A percentile compares a stretch with the other conserved stretches of the same genome.
Evolutionary conservation across 2,797 vertebrate species (phyloP).

Genomic region (Microctenopoma lineatum): DNA sequence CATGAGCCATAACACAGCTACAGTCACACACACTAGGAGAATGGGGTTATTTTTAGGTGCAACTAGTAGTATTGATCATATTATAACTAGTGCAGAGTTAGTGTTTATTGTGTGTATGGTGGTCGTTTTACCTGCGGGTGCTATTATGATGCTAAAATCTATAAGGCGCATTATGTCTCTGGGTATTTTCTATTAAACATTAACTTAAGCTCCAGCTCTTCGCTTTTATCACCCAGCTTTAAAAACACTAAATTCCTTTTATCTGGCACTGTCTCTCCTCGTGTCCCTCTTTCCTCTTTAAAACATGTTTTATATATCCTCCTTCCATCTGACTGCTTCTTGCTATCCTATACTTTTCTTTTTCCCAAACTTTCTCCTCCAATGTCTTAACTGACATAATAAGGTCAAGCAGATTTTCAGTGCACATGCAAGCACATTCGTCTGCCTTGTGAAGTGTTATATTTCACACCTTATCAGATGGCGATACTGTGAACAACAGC

Average conservation of each 20-base stretch:
- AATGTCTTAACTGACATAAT: background rate
- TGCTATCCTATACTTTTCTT: background rate
- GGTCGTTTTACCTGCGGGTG: constrained; percentile 12
- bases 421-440: constrained; percentile 1
- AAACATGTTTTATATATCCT: background rate
- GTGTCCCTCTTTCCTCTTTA: constrained; percentile 12
- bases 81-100: constrained; percentile 11
- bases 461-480: constrained; percentile 75
- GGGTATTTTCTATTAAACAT: constrained; percentile 67
- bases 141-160: constrained; percentile 32
- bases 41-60: constrained; percentile 10
- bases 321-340: background rate
- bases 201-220: constrained; percentile 60
- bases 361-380: background rate
- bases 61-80: constrained; percentile 23
- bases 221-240: constrained; percentile 57
- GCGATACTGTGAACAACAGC: constrained; percentile 42
- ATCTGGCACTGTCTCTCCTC: constrained; percentile 1
- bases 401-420: constrained; percentile 18
- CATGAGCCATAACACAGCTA: constrained; percentile 22
- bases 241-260: constrained; percentile 64
- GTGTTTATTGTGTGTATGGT: constrained; percentile 22
- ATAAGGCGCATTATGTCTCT: constrained; percentile 38
- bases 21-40: background rate
- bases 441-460: constrained; percentile 32